These are phyloP conservation scores for Homarus gammarus DNA, from an alignment of 2,888 invertebrate genomes.

Conservation along the genomic window DNA sequence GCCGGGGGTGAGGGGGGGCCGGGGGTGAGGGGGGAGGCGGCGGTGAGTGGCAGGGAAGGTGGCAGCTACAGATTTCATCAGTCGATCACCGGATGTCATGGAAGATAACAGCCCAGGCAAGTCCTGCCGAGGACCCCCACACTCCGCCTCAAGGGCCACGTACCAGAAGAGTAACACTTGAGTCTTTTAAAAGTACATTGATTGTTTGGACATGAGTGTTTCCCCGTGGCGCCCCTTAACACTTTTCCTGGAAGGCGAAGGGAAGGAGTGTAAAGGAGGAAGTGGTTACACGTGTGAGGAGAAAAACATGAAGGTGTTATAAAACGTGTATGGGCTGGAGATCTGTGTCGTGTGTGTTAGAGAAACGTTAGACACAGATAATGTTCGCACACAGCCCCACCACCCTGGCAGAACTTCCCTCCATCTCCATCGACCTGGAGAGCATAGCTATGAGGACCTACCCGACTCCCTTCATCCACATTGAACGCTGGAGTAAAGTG, in stretches of 20 bases:
- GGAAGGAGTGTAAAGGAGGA: too few relatives aligned
- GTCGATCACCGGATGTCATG: constrained; percentile 1
- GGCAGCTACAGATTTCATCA: neutral
- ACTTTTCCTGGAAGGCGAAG: neutral
- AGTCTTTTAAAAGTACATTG: neutral
- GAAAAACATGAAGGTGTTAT: too few relatives aligned
- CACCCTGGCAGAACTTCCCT: constrained; percentile 46
- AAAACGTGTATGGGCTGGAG: too few relatives aligned
- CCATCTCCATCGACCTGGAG: constrained; percentile 63
- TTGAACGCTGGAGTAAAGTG: constrained; percentile 75
- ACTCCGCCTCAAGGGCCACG: neutral
- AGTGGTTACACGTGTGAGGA: too few relatives aligned
- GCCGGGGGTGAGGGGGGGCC: too few relatives aligned
- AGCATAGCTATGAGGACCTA: constrained; percentile 59
- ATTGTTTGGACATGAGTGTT: neutral
- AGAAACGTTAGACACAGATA: too few relatives aligned
- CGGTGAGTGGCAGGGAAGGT: neutral
- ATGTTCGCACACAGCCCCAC: constrained; percentile 43
- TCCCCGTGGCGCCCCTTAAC: neutral
- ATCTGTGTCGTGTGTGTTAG: too few relatives aligned
- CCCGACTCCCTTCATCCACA: constrained; percentile 75
- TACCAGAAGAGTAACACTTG: neutral
- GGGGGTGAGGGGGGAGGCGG: constrained; percentile 15
- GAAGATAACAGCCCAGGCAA: neutral
- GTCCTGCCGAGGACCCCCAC: neutral